Evolutionary conservation across 2,888 invertebrate genomes (phyloP), one percentile per base, ranked within the genome.

Genomic region (Drosophila nr. medialis): DNA sequence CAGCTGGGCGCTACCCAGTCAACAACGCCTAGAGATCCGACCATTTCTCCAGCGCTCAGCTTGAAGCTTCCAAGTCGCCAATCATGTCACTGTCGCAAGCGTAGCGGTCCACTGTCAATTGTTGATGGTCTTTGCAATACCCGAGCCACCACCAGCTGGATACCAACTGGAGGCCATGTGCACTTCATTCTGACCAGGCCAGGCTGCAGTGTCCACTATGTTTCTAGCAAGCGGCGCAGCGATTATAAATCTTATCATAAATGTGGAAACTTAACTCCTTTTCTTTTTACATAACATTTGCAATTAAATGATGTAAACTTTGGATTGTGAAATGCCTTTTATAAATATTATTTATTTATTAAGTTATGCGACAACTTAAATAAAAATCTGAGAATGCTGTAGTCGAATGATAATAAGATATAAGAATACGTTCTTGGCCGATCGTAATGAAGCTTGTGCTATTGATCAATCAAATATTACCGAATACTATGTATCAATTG

Each of bases 41-140:
- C 32, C 64, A 53, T 55, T 53, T 40, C 45, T 48, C 50, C 64
- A 64, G 60, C 34, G 34, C 27, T 36, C 54, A 54, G 11, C 34
- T 45, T 24, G 34, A 32, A 54, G 34, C 15, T 18, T 48, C 18
- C 18, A 45, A 83, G 66, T 80, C 77, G 72, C 72, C 87, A 86
- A 81, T 89, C 86, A 87, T 81, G 87, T 85, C 89, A 87, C 74
- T 89, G 87, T 89, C 87, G 45, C 48, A 38, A 64, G 56, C 65
- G 42, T 83, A 83, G 86, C 89, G 83, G 83, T 83, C 70, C 66
- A 56, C 85, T 84, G 87, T 87, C 89, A 89, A 77, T 84, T 79
- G 75, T 73, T 69, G 68, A 65, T 63, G 55, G 66, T 59, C 50
- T 64, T 48, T 65, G 29, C 54, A 30, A 63, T 49, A 42, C 49